Evolutionary conservation across 2,888 invertebrate genomes (phyloP), one percentile per base, ranked within the genome.

Genomic region (Chloromyia formosa): DNA sequence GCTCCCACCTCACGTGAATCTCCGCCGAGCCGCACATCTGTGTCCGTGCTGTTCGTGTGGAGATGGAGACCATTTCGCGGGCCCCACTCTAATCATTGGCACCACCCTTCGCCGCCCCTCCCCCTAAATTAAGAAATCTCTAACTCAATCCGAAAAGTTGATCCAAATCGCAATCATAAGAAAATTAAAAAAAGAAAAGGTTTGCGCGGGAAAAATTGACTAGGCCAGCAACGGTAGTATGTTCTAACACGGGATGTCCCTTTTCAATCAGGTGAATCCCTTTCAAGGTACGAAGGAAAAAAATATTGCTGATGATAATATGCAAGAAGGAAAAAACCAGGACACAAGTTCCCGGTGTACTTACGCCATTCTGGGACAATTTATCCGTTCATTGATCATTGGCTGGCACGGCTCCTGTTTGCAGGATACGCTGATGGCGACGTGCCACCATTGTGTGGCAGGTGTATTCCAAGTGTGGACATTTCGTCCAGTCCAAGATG

Each of bases 311-410:
- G n/a, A n/a, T n/a, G n/a, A n/a, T n/a, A n/a, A n/a, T n/a, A n/a
- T 49, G 49, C 4, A n/a, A n/a, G 49, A n/a, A 49, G 14, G 49
- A 49, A n/a, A 35, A 35, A 35, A 35, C 2, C 27, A 35, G 27
- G 27, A 35, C 27, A 49, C 16, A n/a, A 49, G 49, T 49, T 49
- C 16, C 49, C 12, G 49, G 49, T 2, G 7, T 66, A 66, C 66
- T 66, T 66, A 66, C 66, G 66, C 49, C 66, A 49, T 66, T 66
- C 49, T 49, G 12, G 49, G 66, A 66, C 66, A 66, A 66, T 49
- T 66, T 66, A 66, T 66, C 66, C 66, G 27, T 35, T 35, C 35
- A 66, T 45, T 66, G 20, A 49, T 45, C 49, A 12, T 12, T 49
- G 14, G 49, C 49, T 49, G 49, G 14, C n/a, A n/a, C 10, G 20